These are phyloP conservation scores for Bolborhynchus lineola DNA, from an alignment of 2,113 vertebrate species.

Conservation along the genomic window DNA sequence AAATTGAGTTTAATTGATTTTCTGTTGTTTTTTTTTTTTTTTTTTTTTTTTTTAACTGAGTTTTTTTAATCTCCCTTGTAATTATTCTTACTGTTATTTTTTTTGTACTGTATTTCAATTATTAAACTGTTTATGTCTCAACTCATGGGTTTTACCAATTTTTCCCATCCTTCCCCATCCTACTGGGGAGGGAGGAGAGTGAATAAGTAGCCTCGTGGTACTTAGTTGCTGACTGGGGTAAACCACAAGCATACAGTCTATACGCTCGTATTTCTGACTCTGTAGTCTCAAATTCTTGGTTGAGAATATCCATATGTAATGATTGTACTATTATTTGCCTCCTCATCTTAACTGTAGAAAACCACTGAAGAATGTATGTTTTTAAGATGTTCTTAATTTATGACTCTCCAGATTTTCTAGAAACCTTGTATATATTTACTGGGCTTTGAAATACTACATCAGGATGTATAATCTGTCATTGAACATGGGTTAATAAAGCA, in stretches of 20 bases:
- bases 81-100: background rate
- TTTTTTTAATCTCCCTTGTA: background rate
- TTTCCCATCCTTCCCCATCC: background rate
- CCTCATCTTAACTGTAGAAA: background rate
- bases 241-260: background rate
- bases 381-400: background rate
- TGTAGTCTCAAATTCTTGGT: background rate
- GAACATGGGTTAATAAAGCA: background rate
- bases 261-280: background rate
- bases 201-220: background rate
- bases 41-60: background rate
- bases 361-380: background rate
- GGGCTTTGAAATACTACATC: background rate
- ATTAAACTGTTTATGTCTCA: background rate
- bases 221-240: background rate
- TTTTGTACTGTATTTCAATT: background rate
- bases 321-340: background rate
- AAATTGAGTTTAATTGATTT: background rate
- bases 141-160: background rate
- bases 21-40: too few relatives aligned
- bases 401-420: background rate
- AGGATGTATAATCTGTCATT: background rate
- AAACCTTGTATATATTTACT: background rate
- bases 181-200: background rate
- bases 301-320: background rate